Percentiles rank a stretch among this genome's conserved stretches.
Conservation (phyloP, 2,113 vertebrate genomes). For the Epinephelus cyanopodus region DNA sequence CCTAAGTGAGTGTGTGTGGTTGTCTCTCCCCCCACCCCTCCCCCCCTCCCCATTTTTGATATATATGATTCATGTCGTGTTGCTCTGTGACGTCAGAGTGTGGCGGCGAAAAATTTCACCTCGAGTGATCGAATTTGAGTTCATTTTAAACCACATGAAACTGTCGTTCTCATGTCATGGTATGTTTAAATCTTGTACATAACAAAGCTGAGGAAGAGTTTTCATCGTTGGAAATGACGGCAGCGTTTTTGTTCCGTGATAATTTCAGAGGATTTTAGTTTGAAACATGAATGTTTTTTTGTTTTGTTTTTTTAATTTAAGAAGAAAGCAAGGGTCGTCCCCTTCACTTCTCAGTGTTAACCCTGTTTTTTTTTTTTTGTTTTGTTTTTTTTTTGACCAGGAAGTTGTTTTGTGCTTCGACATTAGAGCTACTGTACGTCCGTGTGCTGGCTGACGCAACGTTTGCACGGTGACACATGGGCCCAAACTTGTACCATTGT, state of each 20-base stretch:
- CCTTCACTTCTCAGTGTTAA: slow-evolving; percentile 69
- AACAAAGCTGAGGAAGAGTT: slow-evolving; percentile 78
- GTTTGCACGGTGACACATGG: slow-evolving; percentile 24
- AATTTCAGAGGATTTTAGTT: slow-evolving; percentile 71
- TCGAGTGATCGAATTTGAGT: slow-evolving; percentile 70
- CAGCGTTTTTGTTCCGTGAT: slow-evolving; percentile 43
- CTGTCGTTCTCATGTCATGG: slow-evolving; percentile 72
- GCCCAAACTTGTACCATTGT: slow-evolving; percentile 36
- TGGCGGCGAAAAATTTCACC: slow-evolving; percentile 58
- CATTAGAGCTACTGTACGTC: slow-evolving; percentile 36
- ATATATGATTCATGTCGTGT: slow-evolving; percentile 75
- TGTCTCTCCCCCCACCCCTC: slow-evolving; percentile 15
- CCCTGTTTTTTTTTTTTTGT: slow-evolving; percentile 20
- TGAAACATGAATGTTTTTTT: slow-evolving; percentile 77
- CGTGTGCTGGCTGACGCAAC: not conserved
- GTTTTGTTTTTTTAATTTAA: not conserved
- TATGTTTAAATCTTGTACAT: slow-evolving; percentile 86
- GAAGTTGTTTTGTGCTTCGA: slow-evolving; percentile 44
- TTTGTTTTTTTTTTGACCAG: slow-evolving; percentile 14
- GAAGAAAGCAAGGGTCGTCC: slow-evolving; percentile 45
- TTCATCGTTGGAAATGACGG: slow-evolving; percentile 67
- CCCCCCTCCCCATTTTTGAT: slow-evolving; percentile 60
- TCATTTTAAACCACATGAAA: slow-evolving; percentile 72
- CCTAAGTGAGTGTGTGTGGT: slow-evolving; percentile 82
- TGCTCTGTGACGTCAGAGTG: slow-evolving; percentile 75